A percentile compares a stretch with the other conserved stretches of the same genome.
Conservation (phyloP, 2,797 vertebrate species). For the Delichon dasypus region DNA sequence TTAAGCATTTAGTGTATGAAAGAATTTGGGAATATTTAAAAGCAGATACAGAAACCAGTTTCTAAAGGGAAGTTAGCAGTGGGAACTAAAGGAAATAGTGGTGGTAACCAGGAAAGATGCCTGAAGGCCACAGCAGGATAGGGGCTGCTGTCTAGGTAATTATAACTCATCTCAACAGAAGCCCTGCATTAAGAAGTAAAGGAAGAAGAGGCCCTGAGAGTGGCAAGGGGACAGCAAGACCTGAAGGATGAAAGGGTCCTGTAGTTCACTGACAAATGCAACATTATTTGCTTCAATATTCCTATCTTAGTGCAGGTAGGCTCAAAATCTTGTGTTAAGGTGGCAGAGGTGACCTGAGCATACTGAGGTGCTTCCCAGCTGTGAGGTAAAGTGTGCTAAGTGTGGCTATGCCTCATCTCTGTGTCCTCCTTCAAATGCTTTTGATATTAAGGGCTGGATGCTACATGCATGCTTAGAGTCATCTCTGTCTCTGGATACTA, state of each 20-base stretch:
- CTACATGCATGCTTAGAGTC: not conserved
- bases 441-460: not conserved
- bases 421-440: not conserved
- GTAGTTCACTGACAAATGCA: not conserved
- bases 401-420: not conserved
- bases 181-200: not conserved
- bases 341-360: not conserved
- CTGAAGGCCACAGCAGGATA: slow-evolving; percentile 11
- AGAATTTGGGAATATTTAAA: slow-evolving; percentile 35
- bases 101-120: slow-evolving; percentile 16
- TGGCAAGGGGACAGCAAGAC: not conserved
- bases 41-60: slow-evolving; percentile 13
- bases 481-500: not conserved
- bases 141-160: not conserved
- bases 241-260: not conserved
- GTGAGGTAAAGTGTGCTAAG: not conserved
- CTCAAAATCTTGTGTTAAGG: not conserved
- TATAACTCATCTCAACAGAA: slow-evolving; percentile 18
- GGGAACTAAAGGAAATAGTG: not conserved
- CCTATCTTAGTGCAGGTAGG: not conserved
- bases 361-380: not conserved
- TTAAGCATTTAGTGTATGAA: slow-evolving; percentile 55
- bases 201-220: not conserved
- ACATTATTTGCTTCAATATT: not conserved
- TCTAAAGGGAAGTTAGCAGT: slow-evolving; percentile 41